phyloP scores from a whole-genome alignment of 2,888 invertebrate species.

The Creontiades dilutus region DNA sequence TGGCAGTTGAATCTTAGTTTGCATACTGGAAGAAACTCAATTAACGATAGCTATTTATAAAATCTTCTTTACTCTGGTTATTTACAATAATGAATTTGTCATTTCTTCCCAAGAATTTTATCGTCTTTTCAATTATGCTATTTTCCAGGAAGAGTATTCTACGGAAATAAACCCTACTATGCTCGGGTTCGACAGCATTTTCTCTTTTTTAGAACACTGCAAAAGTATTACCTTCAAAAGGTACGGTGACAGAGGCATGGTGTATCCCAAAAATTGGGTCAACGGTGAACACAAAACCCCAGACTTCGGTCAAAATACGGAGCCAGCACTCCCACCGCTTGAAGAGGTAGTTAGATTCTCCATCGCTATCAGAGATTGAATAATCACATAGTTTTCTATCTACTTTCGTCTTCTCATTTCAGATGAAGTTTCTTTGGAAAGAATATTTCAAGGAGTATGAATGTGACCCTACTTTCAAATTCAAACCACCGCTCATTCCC shows the following conservation, averaged over 20 bases:
- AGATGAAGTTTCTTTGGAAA: constrained; percentile 34
- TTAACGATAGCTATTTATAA: too few relatives aligned
- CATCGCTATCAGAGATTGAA: background rate
- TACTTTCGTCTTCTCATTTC: background rate
- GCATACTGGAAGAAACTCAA: too few relatives aligned
- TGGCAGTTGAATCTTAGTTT: too few relatives aligned
- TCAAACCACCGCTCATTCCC: constrained; percentile 12
- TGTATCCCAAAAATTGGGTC: constrained; percentile 27
- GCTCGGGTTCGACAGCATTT: constrained; percentile 32
- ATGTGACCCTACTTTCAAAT: constrained; percentile 57
- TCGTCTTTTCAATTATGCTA: too few relatives aligned
- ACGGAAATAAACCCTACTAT: constrained; percentile 19
- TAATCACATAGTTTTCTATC: background rate
- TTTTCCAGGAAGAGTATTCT: constrained; percentile 23
- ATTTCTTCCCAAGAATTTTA: too few relatives aligned
- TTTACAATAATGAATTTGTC: too few relatives aligned
- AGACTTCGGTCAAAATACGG: background rate
- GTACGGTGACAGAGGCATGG: background rate
- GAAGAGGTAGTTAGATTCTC: background rate
- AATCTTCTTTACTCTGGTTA: too few relatives aligned
- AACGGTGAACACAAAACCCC: background rate
- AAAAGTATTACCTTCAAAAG: background rate
- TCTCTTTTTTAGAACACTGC: constrained; percentile 6
- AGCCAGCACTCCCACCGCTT: constrained; percentile 9
- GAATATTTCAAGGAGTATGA: constrained; percentile 55